These are phyloP conservation scores for Sycophaga agraensis DNA, from an alignment of 1,140 invertebrate genomes.

Conservation along the genomic window DNA sequence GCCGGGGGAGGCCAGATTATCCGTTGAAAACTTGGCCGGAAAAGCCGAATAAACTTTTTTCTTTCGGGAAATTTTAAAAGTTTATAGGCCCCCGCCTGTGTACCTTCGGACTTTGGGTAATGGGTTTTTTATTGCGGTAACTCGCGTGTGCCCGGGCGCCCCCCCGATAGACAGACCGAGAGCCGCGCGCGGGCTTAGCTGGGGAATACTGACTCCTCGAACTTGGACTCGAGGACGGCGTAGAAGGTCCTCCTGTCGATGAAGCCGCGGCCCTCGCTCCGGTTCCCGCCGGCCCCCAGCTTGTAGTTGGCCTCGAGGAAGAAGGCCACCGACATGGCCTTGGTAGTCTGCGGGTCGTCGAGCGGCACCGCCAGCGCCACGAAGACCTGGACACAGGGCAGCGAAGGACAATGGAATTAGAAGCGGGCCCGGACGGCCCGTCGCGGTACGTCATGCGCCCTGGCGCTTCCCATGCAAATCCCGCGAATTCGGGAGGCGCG, in stretches of 20 bases:
- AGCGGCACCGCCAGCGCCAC: slow-evolving; percentile 46
- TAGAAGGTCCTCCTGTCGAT: slow-evolving; percentile 42
- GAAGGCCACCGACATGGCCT: slow-evolving; percentile 45
- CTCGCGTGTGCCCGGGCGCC: no score
- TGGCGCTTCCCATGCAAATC: neutral
- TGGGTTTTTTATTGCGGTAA: no score
- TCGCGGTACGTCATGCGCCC: neutral
- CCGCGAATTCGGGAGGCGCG: no score
- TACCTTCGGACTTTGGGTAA: no score
- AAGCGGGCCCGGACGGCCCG: no score
- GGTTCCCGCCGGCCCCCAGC: slow-evolving; percentile 30
- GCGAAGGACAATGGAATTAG: neutral
- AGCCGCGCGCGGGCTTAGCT: no score
- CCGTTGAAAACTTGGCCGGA: no score
- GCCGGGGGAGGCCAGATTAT: no score
- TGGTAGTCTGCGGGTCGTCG: slow-evolving; percentile 45
- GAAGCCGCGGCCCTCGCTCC: slow-evolving; percentile 1
- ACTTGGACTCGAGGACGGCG: slow-evolving; percentile 45
- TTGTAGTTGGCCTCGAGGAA: slow-evolving; percentile 52
- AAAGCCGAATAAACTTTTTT: no score
- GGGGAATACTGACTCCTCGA: slow-evolving; percentile 47
- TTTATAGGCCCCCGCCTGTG: no score
- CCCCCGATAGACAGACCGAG: no score
- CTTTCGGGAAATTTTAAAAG: no score
- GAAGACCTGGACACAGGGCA: slow-evolving; percentile 38